Base-by-base conservation (phyloP, 2,113 vertebrate genomes). In the Silurus meridionalis region DNA sequence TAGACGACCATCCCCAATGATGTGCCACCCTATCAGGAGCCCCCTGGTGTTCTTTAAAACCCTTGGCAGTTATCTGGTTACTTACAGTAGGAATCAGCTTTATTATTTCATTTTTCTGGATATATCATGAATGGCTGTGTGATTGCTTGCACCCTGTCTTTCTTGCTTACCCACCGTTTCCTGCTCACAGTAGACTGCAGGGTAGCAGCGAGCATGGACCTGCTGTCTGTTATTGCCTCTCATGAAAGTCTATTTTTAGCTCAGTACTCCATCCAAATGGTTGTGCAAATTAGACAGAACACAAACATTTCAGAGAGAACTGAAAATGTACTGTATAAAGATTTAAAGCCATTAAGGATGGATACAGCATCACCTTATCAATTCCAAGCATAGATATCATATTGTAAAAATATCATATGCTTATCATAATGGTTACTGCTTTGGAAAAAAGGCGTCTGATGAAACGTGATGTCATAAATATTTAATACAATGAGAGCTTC, bases 221-320 rank as follows among this genome's bases (percentile, higher is more conserved):
- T 85, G 67, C 74, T 89, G 84, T 90, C 90, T 82, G 89, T 91
- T 90, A 83, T 83, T 88, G 90, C 84, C 86, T 85, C 80, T 87
- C 75, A 60, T 78, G 48, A 37, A 63, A 86, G 14, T 88, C 92
- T 94, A 94, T 94, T 94, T 94, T 93, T 93, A 94, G 93, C 89
- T 86, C 60, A 25, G 88, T 0, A 80, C 88, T 87, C 87, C 91
- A 91, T 90, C 88, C 69, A 87, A 89, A 87, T 88, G 80, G 82
- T 82, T 91, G 85, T 85, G 87, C 86, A 88, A 90, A 91, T 87
- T 90, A 88, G 91, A 89, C 91, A 90, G 91, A 88, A 82, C 55
- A 82, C 87, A 89, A 90, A 92, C 82, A 91, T 92, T 93, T 89
- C 75, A 86, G 85, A 90, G 88, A 80, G 86, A 90, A 81, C 83